These are phyloP conservation scores for Xyliphius kryptos DNA, from an alignment of 2,113 vertebrate species.

Conservation along the genomic window DNA sequence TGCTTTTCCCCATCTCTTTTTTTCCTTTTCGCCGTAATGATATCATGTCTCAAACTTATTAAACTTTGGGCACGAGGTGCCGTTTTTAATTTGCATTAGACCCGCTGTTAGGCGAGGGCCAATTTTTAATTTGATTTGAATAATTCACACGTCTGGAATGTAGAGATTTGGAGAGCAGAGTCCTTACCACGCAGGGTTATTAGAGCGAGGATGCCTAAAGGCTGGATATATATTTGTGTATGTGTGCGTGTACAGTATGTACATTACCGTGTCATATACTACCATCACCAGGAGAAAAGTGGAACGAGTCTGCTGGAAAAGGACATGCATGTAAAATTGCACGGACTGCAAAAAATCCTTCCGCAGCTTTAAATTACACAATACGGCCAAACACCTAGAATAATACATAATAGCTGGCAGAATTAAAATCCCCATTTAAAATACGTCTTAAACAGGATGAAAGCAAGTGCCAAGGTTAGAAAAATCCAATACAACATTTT, in stretches of 20 bases:
- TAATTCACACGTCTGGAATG: slow-evolving; percentile 61
- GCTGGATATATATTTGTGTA: no score
- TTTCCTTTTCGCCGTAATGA: slow-evolving; percentile 45
- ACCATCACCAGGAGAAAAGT: slow-evolving; percentile 44
- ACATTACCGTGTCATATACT: slow-evolving; percentile 49
- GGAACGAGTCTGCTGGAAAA: slow-evolving; percentile 43
- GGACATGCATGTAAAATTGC: no score
- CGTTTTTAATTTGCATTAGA: slow-evolving; percentile 64
- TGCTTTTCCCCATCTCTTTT: slow-evolving; percentile 39
- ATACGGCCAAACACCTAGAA: no score
- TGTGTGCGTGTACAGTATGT: slow-evolving; percentile 37
- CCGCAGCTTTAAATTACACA: no score
- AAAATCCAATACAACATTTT: no score
- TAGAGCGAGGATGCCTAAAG: slow-evolving; percentile 52
- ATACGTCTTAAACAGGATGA: no score
- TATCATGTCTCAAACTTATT: slow-evolving; percentile 60
- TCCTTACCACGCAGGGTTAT: slow-evolving; percentile 56
- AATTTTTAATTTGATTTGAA: slow-evolving; percentile 73
- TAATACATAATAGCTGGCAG: no score
- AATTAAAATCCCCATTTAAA: no score
- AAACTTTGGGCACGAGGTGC: slow-evolving; percentile 59
- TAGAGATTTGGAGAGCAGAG: slow-evolving; percentile 58
- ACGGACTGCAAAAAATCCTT: no score
- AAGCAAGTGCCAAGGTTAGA: no score
- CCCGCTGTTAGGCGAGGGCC: slow-evolving; percentile 62